These are phyloP conservation scores for Aldrovandia affinis DNA, from an alignment of 2,797 vertebrate species.

Conservation along the genomic window DNA sequence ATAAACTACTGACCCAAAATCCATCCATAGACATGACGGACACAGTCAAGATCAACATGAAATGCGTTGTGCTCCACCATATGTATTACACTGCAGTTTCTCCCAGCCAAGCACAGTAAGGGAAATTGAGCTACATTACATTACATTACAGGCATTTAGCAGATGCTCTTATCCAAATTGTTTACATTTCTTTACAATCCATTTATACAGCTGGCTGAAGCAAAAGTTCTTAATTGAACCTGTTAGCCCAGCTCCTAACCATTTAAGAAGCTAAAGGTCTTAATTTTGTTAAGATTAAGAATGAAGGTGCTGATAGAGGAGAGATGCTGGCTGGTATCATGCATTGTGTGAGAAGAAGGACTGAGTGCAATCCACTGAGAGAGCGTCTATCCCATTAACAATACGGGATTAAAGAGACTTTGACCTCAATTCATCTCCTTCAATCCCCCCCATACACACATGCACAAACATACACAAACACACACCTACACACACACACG, in stretches of 20 bases:
- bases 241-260: too few relatives aligned
- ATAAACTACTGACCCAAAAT: not conserved
- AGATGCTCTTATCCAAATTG: too few relatives aligned
- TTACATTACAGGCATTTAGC: too few relatives aligned
- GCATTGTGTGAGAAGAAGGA: not conserved
- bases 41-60: not conserved
- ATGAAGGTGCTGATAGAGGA: not conserved
- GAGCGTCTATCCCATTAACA: not conserved
- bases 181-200: too few relatives aligned
- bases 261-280: not conserved
- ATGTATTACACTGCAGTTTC: not conserved
- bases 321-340: not conserved
- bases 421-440: not conserved
- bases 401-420: not conserved
- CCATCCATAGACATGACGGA: not conserved
- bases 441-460: constrained; percentile 1
- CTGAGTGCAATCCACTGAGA: not conserved
- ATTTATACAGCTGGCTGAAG: too few relatives aligned
- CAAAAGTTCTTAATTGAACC: too few relatives aligned
- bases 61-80: not conserved
- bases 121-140: too few relatives aligned
- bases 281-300: not conserved
- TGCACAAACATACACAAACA: constrained; percentile 44
- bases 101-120: not conserved
- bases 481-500: too few relatives aligned